These are phyloP conservation scores for Ganaspis brasiliensis DNA, from an alignment of 2,888 invertebrate species.

Conservation along the genomic window DNA sequence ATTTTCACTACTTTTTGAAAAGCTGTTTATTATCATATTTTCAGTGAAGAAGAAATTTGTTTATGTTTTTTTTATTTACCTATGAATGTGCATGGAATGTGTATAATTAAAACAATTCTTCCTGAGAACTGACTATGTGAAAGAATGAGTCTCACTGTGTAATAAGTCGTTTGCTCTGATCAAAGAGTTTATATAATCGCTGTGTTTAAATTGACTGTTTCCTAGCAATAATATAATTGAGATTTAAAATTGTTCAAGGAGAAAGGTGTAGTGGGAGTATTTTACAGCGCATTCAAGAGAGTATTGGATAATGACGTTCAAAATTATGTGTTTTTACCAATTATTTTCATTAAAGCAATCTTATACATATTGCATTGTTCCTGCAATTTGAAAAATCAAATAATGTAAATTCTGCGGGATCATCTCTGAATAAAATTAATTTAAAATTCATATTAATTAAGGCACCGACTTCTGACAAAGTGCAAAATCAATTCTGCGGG, in stretches of 20 bases:
- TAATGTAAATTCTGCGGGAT: too few relatives aligned
- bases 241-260: slow-evolving; percentile 24
- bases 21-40: too few relatives aligned
- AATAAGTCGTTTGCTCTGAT: slow-evolving; percentile 11
- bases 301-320: neutral
- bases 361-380: neutral
- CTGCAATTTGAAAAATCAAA: too few relatives aligned
- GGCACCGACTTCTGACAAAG: too few relatives aligned
- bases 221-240: slow-evolving; percentile 1
- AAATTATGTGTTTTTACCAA: neutral
- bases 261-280: slow-evolving; percentile 15
- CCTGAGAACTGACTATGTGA: neutral
- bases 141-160: slow-evolving; percentile 10
- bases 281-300: neutral
- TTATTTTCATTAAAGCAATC: neutral
- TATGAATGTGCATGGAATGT: neutral
- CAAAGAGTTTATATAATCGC: slow-evolving; percentile 21
- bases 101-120: neutral
- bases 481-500: too few relatives aligned
- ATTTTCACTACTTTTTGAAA: too few relatives aligned
- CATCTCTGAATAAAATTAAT: too few relatives aligned
- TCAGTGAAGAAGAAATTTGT: neutral
- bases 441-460: too few relatives aligned
- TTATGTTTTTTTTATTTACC: neutral
- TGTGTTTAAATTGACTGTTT: slow-evolving; percentile 17